Percentiles rank a stretch among this genome's conserved stretches.
Conservation (phyloP, 2,888 invertebrate species). For the Drosophila prostipennis region DNA sequence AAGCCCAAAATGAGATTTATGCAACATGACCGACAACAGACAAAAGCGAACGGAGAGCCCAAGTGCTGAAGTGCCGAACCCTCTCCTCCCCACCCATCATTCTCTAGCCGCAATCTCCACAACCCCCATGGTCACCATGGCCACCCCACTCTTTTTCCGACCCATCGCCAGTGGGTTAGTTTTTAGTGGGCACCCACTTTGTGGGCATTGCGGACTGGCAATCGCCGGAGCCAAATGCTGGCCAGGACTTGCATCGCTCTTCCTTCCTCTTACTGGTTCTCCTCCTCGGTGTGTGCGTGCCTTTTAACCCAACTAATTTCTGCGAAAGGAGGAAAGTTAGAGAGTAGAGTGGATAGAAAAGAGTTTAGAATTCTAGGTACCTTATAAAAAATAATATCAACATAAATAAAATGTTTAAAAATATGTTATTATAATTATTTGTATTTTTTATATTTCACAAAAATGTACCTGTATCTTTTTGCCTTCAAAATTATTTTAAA, state of each 20-base stretch:
- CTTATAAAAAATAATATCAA: neutral
- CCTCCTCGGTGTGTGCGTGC: constrained; percentile 53
- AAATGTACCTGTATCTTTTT: too few relatives aligned
- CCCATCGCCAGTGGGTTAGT: constrained; percentile 67
- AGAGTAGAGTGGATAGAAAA: neutral
- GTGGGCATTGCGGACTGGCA: constrained; percentile 64
- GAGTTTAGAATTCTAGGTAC: neutral
- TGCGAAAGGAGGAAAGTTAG: constrained; percentile 10
- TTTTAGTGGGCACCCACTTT: constrained; percentile 77
- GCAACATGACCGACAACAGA: constrained; percentile 77
- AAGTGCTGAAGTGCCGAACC: constrained; percentile 73
- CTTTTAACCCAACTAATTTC: constrained; percentile 76
- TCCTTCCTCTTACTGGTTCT: constrained; percentile 4
- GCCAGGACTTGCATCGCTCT: constrained; percentile 23
- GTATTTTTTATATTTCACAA: too few relatives aligned
- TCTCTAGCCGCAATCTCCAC: constrained; percentile 40
- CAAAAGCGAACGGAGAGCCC: constrained; percentile 55
- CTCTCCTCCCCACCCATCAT: constrained; percentile 31
- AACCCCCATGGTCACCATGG: neutral
- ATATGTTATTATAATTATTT: neutral
- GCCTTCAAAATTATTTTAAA: too few relatives aligned
- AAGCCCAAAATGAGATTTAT: constrained; percentile 81
- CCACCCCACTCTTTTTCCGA: constrained; percentile 3
- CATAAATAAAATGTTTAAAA: too few relatives aligned
- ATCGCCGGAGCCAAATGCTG: constrained; percentile 43